A percentile compares a stretch with the other conserved stretches of the same genome.
These are phyloP conservation scores for Acleris holmiana DNA, from an alignment of 2,888 invertebrate species.

Conservation along the genomic window DNA sequence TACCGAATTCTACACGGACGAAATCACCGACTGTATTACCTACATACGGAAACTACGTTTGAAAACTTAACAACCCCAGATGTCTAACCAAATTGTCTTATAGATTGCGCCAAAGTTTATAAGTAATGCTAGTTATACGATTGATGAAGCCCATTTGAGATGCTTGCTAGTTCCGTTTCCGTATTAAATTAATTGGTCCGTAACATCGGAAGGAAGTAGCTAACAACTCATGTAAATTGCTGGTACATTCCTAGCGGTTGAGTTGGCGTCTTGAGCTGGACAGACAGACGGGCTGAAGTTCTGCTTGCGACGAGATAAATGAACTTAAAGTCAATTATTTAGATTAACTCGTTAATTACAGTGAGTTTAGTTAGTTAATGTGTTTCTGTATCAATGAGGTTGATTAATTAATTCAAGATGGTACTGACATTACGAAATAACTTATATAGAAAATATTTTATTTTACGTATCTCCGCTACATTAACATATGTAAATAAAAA, in stretches of 20 bases:
- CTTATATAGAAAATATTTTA: too few species aligned
- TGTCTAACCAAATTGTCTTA: slow-evolving; percentile 12
- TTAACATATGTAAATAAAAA: too few species aligned
- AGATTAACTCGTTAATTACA: not conserved
- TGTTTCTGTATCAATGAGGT: not conserved
- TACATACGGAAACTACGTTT: too few species aligned
- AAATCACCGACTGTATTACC: too few species aligned
- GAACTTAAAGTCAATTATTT: slow-evolving; percentile 2
- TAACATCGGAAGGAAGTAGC: slow-evolving; percentile 79
- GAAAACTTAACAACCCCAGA: slow-evolving; percentile 1
- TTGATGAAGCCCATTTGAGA: slow-evolving; percentile 65
- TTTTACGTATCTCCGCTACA: too few species aligned
- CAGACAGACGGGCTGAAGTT: slow-evolving; percentile 32
- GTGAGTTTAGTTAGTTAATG: not conserved
- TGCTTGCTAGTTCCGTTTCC: slow-evolving; percentile 76
- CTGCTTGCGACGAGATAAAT: slow-evolving; percentile 1
- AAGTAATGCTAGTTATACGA: slow-evolving; percentile 32
- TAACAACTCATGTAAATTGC: slow-evolving; percentile 80
- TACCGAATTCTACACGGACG: too few species aligned
- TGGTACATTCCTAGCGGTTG: slow-evolving; percentile 47
- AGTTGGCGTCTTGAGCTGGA: slow-evolving; percentile 46
- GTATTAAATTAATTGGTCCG: slow-evolving; percentile 81
- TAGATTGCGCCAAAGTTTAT: slow-evolving; percentile 15
- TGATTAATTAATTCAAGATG: not conserved
- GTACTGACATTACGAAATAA: too few species aligned